These are phyloP conservation scores for Rhopalosiphum nymphaeae DNA, from an alignment of 2,888 invertebrate genomes.

Conservation along the genomic window DNA sequence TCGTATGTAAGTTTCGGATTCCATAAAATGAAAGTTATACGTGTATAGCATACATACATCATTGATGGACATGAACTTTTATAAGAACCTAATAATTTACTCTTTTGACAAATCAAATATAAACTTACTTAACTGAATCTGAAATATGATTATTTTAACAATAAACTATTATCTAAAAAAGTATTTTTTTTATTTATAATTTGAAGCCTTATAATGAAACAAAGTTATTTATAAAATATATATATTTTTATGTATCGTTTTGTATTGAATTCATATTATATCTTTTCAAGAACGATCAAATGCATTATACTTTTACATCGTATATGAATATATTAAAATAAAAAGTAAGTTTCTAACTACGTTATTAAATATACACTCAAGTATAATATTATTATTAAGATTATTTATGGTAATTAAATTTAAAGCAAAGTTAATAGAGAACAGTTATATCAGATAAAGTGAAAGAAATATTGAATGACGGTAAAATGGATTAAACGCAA, in stretches of 20 bases:
- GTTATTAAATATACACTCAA: background rate
- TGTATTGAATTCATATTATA: too few species aligned
- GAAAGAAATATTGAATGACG: background rate
- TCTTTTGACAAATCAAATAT: background rate
- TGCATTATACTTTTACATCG: background rate
- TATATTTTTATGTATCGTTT: too few species aligned
- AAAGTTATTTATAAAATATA: too few species aligned
- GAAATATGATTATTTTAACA: background rate
- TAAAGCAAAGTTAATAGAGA: background rate
- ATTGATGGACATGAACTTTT: background rate
- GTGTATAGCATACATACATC: constrained; percentile 6
- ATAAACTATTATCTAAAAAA: background rate
- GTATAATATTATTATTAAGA: background rate
- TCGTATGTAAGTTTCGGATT: background rate
- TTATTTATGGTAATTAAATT: background rate
- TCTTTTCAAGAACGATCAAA: background rate
- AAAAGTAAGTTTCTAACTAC: background rate
- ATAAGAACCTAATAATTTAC: background rate
- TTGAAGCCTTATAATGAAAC: background rate
- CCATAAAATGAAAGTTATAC: constrained; percentile 24
- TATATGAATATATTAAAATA: background rate
- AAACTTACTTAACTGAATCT: background rate
- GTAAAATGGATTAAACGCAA: background rate
- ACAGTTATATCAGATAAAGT: background rate
- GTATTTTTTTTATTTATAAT: background rate